phyloP scores from a whole-genome alignment of 2,888 invertebrate species.

The Sinohyriopsis cumingii region DNA sequence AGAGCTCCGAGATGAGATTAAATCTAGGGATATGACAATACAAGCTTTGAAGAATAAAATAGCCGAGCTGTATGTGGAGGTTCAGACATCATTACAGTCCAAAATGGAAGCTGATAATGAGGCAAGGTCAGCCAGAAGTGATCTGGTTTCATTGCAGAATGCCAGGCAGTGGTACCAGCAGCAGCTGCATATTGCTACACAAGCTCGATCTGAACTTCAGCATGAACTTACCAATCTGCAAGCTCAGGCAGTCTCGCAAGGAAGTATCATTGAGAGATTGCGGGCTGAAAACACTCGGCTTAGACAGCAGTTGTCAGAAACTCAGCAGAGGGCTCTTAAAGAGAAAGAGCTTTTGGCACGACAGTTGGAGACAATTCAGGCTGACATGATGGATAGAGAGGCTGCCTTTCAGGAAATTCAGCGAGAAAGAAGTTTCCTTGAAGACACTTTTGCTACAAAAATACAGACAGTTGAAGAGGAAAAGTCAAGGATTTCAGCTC shows the following conservation, averaged over 20 bases:
- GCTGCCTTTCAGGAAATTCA: conserved; percentile 72
- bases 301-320: conserved; percentile 67
- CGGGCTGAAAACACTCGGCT: conserved; percentile 69
- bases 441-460: conserved; percentile 65
- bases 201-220: conserved; percentile 69
- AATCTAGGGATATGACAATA: conserved; percentile 70
- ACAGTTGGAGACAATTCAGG: conserved; percentile 73
- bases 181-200: conserved; percentile 71
- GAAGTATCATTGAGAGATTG: conserved; percentile 69
- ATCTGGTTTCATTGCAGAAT: conserved; percentile 69
- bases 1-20: conserved; percentile 68
- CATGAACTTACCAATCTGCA: conserved; percentile 69
- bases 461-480: conserved; percentile 70
- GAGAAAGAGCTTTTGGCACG: conserved; percentile 73
- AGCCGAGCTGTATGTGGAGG: conserved; percentile 73
- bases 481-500: conserved; percentile 54
- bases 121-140: conserved; percentile 66
- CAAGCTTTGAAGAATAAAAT: conserved; percentile 72
- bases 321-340: conserved; percentile 71
- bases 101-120: conserved; percentile 71
- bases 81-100: conserved; percentile 70
- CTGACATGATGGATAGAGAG: conserved; percentile 74
- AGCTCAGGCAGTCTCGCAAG: conserved; percentile 60
- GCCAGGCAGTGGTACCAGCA: conserved; percentile 73
- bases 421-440: conserved; percentile 67